Evolutionary conservation across 2,113 vertebrate genomes (phyloP), one percentile per base, ranked within the genome.

Genomic region (Xerus inauris): DNA sequence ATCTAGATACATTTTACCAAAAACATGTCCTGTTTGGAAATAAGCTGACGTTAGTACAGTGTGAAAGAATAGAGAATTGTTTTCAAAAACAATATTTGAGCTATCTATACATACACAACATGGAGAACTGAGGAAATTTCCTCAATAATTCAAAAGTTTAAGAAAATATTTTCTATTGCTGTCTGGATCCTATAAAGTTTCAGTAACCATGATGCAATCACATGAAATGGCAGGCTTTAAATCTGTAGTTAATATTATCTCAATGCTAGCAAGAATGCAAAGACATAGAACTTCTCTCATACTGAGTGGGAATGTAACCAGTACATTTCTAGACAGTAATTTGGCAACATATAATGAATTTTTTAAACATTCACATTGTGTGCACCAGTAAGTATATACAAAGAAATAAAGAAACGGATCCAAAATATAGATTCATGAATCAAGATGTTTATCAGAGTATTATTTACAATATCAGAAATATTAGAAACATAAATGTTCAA

Each of bases 401-500:
- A 3, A 96, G 64, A 95, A 87, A 87, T 73, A 87, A 83, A 76
- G 42, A 79, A 83, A 65, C 62, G 35, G 94, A 87, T 69, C 19
- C 22, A 93, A 94, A 83, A 94, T 81, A 42, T 22, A 89, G 79
- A 87, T 2, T 64, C 77, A 87, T 42, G 32, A 5, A 92, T 69
- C 67, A 77, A 76, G 80, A 77, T 45, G 51, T 80, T 90, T 94
- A 93, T 65, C 38, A 47, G 24, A 73, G 75, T 42, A 89, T 95
- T 89, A 89, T 88, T 94, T 96, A 83, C 42, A 75, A 35, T 57
- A 91, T 49, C 38, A 91, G 49, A 97, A 97, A 65, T 22, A 82
- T 0, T 91, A 57, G 49, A 86, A 94, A 79, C 38, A 94, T 35
- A 35, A 11, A 47, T 64, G 42, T 51, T 81, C 22, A 51, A 96